Evolutionary conservation across 2,888 invertebrate species (phyloP).

Genomic region (Megamerina dolium): DNA sequence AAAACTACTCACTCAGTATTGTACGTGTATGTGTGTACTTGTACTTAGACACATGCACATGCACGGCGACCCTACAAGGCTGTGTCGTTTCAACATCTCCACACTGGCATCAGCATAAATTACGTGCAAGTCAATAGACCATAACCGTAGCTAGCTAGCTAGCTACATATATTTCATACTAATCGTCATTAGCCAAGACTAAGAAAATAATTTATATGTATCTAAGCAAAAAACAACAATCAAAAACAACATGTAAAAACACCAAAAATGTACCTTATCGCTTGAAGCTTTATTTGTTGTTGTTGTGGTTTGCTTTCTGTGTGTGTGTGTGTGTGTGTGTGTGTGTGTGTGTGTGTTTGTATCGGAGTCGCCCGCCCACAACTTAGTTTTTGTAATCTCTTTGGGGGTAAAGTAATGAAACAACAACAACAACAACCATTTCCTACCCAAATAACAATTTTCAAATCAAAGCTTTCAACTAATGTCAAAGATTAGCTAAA

Average conservation of each 20-base stretch:
- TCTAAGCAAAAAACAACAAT: neutral
- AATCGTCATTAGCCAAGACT: neutral
- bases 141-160: slow-evolving; percentile 12
- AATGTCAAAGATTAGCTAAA: slow-evolving; percentile 43
- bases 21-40: too few species aligned
- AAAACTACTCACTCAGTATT: too few species aligned
- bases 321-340: neutral
- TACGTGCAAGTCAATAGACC: slow-evolving; percentile 10
- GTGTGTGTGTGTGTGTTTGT: too few species aligned
- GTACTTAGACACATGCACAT: too few species aligned
- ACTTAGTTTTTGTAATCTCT: slow-evolving; percentile 1
- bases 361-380: slow-evolving; percentile 8
- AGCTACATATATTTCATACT: neutral
- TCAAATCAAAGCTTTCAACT: slow-evolving; percentile 41
- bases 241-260: neutral
- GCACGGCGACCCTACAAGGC: too few species aligned
- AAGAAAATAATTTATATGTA: neutral
- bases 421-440: neutral
- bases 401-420: too few species aligned
- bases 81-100: too few species aligned
- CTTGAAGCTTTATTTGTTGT: neutral
- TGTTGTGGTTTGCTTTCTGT: neutral
- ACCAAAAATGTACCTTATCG: neutral
- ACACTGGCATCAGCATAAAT: slow-evolving; percentile 6
- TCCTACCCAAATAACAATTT: slow-evolving; percentile 33